Conservation (phyloP, 2,113 vertebrate genomes). For the Eurypyga helias region DNA sequence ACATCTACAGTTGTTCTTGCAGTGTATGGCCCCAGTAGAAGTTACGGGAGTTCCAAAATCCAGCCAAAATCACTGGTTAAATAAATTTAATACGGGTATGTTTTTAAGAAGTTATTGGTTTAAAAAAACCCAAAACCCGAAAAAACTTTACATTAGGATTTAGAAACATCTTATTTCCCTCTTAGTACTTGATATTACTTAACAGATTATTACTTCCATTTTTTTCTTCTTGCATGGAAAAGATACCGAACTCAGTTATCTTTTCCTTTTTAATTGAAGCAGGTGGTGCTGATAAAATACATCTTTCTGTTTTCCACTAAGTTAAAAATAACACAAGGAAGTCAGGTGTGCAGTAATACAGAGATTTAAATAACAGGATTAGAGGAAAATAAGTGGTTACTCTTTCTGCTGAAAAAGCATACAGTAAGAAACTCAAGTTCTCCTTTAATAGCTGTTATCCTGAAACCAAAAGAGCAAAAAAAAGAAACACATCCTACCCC, state of each 20-base stretch:
- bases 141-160: not conserved
- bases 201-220: not conserved
- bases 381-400: not conserved
- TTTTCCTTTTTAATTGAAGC: not conserved
- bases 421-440: not conserved
- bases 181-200: not conserved
- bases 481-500: not conserved
- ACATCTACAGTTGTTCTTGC: not conserved
- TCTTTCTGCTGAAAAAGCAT: constrained; percentile 36
- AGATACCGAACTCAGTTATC: not conserved
- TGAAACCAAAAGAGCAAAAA: not conserved
- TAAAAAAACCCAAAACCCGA: not conserved
- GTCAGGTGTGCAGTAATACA: not conserved
- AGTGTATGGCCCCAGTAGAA: not conserved
- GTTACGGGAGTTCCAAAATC: not conserved
- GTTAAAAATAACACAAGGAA: constrained; percentile 48
- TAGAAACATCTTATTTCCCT: not conserved
- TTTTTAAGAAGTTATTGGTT: not conserved
- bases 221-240: not conserved
- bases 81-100: not conserved
- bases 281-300: not conserved
- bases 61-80: not conserved
- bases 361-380: constrained; percentile 34
- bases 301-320: not conserved
- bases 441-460: not conserved